A percentile compares a stretch with the other conserved stretches of the same genome.
phyloP scores from a whole-genome alignment of 2,888 invertebrate species.

The Dugesia japonica region DNA sequence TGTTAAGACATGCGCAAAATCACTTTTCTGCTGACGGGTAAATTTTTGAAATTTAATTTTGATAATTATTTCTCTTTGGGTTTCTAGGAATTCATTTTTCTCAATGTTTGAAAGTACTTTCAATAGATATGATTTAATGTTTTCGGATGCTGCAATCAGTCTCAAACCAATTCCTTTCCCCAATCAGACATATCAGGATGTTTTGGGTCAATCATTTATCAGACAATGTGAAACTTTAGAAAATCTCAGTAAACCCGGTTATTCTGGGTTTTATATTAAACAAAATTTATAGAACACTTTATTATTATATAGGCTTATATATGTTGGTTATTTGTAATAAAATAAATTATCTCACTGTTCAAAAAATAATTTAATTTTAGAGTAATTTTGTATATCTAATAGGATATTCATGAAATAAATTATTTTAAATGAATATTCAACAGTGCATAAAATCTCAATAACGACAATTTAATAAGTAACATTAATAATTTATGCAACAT shows the following conservation, averaged over 20 bases:
- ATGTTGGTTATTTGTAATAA: no score
- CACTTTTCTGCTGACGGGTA: conserved; percentile 65
- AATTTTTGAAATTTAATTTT: not conserved
- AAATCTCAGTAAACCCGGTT: not conserved
- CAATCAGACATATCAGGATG: conserved; percentile 59
- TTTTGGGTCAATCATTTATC: conserved; percentile 61
- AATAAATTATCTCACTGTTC: no score
- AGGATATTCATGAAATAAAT: no score
- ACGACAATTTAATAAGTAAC: no score
- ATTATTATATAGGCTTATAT: no score
- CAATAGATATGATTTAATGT: conserved; percentile 76
- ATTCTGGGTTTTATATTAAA: not conserved
- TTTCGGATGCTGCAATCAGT: conserved; percentile 82
- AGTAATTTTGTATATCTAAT: no score
- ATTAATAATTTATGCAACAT: no score
- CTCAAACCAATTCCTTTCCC: conserved; percentile 59
- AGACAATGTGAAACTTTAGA: conserved; percentile 58
- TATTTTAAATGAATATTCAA: not conserved
- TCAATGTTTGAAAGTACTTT: conserved; percentile 76
- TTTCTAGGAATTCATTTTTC: conserved; percentile 52
- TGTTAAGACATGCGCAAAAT: conserved; percentile 81
- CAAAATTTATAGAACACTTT: not conserved
- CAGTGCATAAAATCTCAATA: no score
- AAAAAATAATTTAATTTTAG: no score
- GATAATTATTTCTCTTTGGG: not conserved